Conservation (phyloP, 2,888 invertebrate genomes). For the Hemithea aestivaria region DNA sequence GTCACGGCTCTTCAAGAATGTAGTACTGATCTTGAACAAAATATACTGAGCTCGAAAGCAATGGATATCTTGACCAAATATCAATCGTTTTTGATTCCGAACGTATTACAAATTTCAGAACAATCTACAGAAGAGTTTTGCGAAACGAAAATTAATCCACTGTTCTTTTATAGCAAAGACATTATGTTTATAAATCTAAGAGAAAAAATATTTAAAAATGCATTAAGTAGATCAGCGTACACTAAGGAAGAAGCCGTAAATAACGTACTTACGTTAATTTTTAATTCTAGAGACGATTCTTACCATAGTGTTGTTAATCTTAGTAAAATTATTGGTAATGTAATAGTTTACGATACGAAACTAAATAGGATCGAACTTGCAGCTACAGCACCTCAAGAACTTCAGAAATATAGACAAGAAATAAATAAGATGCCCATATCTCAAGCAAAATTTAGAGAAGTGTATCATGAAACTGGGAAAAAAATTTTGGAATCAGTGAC, state of each 20-base stretch:
- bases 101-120: not conserved
- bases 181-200: not conserved
- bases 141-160: slow-evolving; percentile 1
- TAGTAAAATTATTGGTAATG: not conserved
- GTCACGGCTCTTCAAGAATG: not conserved
- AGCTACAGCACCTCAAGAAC: not conserved
- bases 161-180: not conserved
- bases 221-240: not conserved
- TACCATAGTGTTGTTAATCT: not conserved
- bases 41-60: not conserved
- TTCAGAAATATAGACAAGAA: not conserved
- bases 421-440: not conserved
- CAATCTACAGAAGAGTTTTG: not conserved
- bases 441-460: not conserved
- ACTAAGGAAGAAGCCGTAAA: not conserved
- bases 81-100: not conserved
- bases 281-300: not conserved
- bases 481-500: slow-evolving; percentile 19
- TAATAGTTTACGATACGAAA: not conserved
- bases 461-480: not conserved
- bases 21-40: not conserved
- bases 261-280: not conserved
- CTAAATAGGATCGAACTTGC: not conserved
- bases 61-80: not conserved
- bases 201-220: not conserved